These are phyloP conservation scores for Tanypteryx hageni DNA, from an alignment of 2,888 invertebrate genomes.

Conservation along the genomic window DNA sequence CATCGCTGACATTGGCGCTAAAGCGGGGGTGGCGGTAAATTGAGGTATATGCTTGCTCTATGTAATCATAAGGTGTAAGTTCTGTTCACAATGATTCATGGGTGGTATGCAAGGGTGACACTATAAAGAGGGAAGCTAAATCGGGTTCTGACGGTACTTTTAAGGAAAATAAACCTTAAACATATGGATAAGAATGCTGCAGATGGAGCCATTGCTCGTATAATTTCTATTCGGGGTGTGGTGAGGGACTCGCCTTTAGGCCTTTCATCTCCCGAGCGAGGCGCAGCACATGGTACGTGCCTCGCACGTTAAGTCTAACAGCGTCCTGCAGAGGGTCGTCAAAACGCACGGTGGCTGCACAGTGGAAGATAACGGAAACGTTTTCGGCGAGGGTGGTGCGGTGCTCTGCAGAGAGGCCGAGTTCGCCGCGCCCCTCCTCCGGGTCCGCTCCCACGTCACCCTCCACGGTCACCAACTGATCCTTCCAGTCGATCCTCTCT, in stretches of 20 bases:
- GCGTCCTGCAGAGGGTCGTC: conserved; percentile 63
- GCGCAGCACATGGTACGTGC: conserved; percentile 42
- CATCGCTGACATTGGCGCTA: too few species aligned
- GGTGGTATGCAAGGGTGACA: too few species aligned
- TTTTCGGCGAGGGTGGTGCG: neutral
- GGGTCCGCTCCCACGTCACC: conserved; percentile 53
- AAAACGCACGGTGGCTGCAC: conserved; percentile 64
- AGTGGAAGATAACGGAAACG: conserved; percentile 61
- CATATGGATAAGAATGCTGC: neutral
- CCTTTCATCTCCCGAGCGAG: conserved; percentile 50
- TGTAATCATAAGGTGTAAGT: too few species aligned
- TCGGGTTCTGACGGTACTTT: too few species aligned
- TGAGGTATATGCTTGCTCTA: too few species aligned
- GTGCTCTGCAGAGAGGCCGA: conserved; percentile 33
- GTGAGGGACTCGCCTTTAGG: neutral
- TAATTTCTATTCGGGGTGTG: too few species aligned
- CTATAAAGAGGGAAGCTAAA: too few species aligned
- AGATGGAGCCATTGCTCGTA: too few species aligned
- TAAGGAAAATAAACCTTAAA: too few species aligned
- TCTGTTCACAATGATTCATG: too few species aligned
- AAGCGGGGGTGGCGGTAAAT: too few species aligned
- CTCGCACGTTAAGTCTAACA: conserved; percentile 50
- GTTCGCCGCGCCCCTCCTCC: neutral
- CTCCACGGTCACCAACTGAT: conserved; percentile 48
- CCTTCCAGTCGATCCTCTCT: conserved; percentile 5